phyloP scores from a whole-genome alignment of 1,140 invertebrate genomes.

The Halesus radiatus region DNA sequence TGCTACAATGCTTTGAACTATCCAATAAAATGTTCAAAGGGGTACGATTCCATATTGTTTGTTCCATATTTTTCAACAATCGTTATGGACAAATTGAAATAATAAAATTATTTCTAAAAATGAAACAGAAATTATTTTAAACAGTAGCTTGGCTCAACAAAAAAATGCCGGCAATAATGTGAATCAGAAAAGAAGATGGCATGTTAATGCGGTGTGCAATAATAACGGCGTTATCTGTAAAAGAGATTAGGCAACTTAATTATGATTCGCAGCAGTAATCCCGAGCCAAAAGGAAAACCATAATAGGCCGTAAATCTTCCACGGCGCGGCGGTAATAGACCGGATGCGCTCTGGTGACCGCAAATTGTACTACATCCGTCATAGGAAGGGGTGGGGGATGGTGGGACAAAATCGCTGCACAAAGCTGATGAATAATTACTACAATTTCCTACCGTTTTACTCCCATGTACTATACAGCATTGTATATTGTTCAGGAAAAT shows the following conservation, averaged over 20 bases:
- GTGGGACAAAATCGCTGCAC: neutral
- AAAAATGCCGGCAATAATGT: too few species aligned
- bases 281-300: conserved; percentile 22
- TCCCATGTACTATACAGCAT: neutral
- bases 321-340: conserved; percentile 50
- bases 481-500: too few species aligned
- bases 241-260: conserved; percentile 7
- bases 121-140: too few species aligned
- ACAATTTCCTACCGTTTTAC: conserved; percentile 43
- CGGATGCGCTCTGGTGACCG: conserved; percentile 52
- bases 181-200: too few species aligned
- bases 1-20: too few species aligned
- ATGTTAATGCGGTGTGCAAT: neutral
- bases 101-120: too few species aligned
- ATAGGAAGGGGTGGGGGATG: neutral
- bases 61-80: too few species aligned
- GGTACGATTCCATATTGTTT: too few species aligned
- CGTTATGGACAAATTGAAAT: too few species aligned
- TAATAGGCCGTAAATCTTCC: conserved; percentile 36
- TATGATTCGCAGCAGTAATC: conserved; percentile 28
- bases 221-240: conserved; percentile 47
- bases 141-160: too few species aligned
- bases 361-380: conserved; percentile 56
- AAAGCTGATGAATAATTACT: conserved; percentile 46
- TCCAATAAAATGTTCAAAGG: too few species aligned